Evolutionary conservation across 2,113 vertebrate species (phyloP).

Genomic region (Coptodon rendalli): DNA sequence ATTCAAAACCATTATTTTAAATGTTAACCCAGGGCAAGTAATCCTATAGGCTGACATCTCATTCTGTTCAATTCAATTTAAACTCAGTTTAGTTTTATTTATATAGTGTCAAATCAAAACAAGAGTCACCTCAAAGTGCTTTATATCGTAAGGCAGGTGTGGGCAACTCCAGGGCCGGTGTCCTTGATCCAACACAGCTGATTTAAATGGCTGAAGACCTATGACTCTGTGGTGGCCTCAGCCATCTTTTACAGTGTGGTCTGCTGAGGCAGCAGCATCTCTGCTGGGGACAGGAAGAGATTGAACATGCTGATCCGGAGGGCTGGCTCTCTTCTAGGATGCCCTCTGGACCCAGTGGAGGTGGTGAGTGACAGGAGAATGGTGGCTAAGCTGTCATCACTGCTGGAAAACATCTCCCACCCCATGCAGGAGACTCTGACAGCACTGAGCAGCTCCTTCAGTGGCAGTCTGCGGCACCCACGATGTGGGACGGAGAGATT

Average conservation of each 20-base stretch:
- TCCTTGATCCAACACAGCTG: background rate
- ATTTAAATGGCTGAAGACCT: background rate
- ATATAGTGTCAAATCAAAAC: background rate
- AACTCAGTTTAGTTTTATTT: background rate
- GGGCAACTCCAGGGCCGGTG: background rate
- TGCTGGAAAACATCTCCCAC: background rate
- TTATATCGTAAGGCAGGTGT: background rate
- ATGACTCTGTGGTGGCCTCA: background rate
- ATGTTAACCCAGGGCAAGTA: background rate
- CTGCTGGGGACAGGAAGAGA: background rate
- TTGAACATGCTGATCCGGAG: background rate
- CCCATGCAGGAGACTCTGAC: background rate
- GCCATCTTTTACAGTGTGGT: background rate
- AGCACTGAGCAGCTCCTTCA: background rate
- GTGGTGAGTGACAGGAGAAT: background rate
- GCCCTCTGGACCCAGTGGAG: background rate
- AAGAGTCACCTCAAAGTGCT: background rate
- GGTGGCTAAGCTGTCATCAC: background rate
- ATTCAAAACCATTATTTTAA: background rate
- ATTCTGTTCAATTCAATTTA: background rate
- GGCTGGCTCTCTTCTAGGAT: background rate
- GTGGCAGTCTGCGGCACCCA: background rate
- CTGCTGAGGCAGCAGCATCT: background rate
- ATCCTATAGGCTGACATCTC: accelerated
- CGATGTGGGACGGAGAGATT: accelerated